Percentiles rank a stretch among this genome's conserved stretches.
Evolutionary conservation across 2,113 vertebrate species (phyloP).

Genomic region (Pseudopipra pipra): DNA sequence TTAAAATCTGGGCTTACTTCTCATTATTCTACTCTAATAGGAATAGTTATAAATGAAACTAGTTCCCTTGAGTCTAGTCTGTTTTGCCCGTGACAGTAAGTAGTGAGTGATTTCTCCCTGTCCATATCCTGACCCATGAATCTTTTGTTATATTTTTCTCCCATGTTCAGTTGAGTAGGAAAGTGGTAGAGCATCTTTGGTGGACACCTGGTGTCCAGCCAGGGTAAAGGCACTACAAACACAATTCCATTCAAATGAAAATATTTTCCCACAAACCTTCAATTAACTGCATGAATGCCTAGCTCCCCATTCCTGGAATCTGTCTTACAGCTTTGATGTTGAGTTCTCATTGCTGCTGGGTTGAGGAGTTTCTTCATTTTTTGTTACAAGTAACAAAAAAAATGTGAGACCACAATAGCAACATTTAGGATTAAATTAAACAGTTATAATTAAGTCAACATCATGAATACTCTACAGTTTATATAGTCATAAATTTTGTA

Average conservation of each 20-base stretch:
- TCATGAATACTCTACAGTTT: neutral
- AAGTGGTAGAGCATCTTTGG: neutral
- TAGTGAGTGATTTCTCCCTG: neutral
- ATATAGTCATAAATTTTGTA: neutral
- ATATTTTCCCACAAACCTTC: neutral
- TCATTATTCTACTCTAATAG: neutral
- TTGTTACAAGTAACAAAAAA: neutral
- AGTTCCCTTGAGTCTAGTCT: neutral
- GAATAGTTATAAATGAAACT: neutral
- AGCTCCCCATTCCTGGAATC: neutral
- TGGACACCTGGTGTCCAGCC: neutral
- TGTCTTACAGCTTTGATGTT: neutral
- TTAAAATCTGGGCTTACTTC: neutral
- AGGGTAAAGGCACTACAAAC: neutral
- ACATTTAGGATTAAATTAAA: neutral
- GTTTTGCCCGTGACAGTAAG: neutral
- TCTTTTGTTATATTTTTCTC: neutral
- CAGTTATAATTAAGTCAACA: neutral
- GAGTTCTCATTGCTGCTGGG: neutral
- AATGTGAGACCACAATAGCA: neutral
- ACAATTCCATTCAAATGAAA: neutral
- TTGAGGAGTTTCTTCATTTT: neutral
- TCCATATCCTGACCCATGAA: neutral
- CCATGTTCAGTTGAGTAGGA: neutral
- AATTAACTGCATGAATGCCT: neutral